Evolutionary conservation across 2,113 vertebrate genomes (phyloP).

Genomic region (Nycticryphes semicollaris): DNA sequence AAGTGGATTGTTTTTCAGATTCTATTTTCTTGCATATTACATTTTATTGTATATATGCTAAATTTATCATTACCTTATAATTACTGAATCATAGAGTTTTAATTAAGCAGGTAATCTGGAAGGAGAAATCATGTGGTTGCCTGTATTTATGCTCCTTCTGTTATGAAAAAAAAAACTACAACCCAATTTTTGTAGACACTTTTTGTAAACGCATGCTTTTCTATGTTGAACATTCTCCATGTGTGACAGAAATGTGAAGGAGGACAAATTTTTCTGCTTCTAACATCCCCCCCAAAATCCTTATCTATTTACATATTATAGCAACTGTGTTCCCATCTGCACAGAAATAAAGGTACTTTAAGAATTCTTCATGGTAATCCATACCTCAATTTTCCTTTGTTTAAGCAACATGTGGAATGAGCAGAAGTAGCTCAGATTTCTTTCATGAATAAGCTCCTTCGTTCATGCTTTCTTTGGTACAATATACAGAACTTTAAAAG

Average conservation of each 20-base stretch:
- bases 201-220: not conserved
- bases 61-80: not conserved
- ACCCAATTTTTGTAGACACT: not conserved
- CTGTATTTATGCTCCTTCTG: not conserved
- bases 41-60: not conserved
- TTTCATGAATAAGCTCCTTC: constrained; percentile 15
- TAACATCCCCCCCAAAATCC: not conserved
- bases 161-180: not conserved
- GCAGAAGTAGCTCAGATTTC: not conserved
- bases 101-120: not conserved
- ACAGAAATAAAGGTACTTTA: not conserved
- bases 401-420: not conserved
- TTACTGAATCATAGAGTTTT: not conserved
- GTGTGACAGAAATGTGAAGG: not conserved
- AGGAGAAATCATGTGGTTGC: not conserved
- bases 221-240: not conserved
- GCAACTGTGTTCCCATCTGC: not conserved
- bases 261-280: not conserved
- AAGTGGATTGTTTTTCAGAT: not conserved
- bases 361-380: not conserved
- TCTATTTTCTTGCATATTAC: not conserved
- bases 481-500: not conserved
- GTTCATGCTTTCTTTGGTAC: not conserved
- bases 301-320: not conserved
- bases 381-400: not conserved